Evolutionary conservation across 1,140 invertebrate species (phyloP).

Genomic region (Drosophila neocordata): DNA sequence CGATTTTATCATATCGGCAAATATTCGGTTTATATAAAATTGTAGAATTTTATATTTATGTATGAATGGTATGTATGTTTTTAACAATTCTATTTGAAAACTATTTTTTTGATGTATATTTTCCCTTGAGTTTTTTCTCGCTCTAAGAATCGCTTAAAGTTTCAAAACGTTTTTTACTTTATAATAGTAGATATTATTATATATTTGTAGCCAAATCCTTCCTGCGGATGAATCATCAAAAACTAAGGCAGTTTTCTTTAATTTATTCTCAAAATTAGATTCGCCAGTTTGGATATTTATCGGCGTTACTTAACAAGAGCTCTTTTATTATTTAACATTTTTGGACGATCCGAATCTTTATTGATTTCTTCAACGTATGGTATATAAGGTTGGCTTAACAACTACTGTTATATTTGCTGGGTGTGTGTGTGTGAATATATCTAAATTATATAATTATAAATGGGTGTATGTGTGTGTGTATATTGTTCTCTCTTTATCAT

Average conservation of each 20-base stretch:
- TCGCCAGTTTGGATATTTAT: background rate
- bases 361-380: constrained; percentile 74
- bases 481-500: constrained; percentile 36
- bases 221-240: constrained; percentile 5
- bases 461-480: constrained; percentile 39
- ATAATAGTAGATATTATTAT: too few relatives aligned
- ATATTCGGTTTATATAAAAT: background rate
- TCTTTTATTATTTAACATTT: constrained; percentile 22
- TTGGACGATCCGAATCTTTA: constrained; percentile 77
- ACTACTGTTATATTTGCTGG: constrained; percentile 58
- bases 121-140: constrained; percentile 5
- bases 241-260: constrained; percentile 1
- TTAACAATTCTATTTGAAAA: constrained; percentile 1
- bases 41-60: background rate
- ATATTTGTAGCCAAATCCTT: background rate
- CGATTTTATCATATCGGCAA: background rate
- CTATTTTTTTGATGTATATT: constrained; percentile 1
- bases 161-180: background rate
- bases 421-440: constrained; percentile 36
- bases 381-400: constrained; percentile 45
- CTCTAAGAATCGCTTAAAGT: too few relatives aligned
- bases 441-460: constrained; percentile 36
- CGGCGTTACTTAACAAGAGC: constrained; percentile 1
- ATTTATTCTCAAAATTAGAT: background rate
- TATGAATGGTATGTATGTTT: background rate